These are phyloP conservation scores for human DNA, from an alignment of 2,113 vertebrate genomes.

Conservation along the genomic window GRCh38 chr14:79691001-79691500, in stretches of 20 bases:
- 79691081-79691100: constrained; percentile 24
- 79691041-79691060: neutral
- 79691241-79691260: constrained; percentile 56
- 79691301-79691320: neutral
- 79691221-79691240: constrained; percentile 38
- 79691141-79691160: constrained; percentile 58
- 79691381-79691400: neutral
- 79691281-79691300: constrained; percentile 22
- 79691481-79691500: neutral
- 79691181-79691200: constrained; percentile 18
- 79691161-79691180: constrained; percentile 35
- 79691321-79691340: neutral
- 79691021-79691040: constrained; percentile 8
- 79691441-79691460: neutral
- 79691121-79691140: neutral
- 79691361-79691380: neutral
- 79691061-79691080: constrained; percentile 38
- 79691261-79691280: neutral
- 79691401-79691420: neutral
- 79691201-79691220: constrained; percentile 40
- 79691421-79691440: neutral
- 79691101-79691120: constrained; percentile 54
- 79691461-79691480: neutral
- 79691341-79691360: neutral
- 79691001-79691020: constrained; percentile 23